phyloP scores from a whole-genome alignment of 2,888 invertebrate species.

The Drosophila siamana region DNA sequence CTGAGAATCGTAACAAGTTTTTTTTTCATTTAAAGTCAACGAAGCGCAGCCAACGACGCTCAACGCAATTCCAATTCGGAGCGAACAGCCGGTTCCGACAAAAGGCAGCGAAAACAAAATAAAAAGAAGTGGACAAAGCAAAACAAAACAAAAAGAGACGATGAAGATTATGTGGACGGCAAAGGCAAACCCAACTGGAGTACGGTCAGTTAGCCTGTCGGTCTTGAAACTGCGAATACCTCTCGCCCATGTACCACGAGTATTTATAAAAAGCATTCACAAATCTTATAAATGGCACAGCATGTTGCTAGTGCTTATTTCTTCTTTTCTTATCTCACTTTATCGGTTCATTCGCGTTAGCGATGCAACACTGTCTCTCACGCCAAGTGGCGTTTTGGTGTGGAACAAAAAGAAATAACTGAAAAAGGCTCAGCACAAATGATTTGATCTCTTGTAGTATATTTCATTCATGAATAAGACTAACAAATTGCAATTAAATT shows the following conservation, averaged over 20 bases:
- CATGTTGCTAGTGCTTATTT: slow-evolving; percentile 56
- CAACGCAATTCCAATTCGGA: slow-evolving; percentile 24
- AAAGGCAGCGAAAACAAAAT: slow-evolving; percentile 16
- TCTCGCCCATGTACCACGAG: slow-evolving; percentile 27
- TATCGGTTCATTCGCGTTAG: slow-evolving; percentile 39
- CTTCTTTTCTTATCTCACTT: slow-evolving; percentile 34
- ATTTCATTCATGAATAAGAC: slow-evolving; percentile 9
- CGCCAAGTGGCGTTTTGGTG: slow-evolving; percentile 21
- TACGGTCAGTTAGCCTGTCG: slow-evolving; percentile 15
- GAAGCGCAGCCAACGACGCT: slow-evolving; percentile 50
- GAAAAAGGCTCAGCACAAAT: slow-evolving; percentile 8
- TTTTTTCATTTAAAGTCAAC: slow-evolving; percentile 76
- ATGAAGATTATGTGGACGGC: slow-evolving; percentile 48
- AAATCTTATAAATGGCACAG: slow-evolving; percentile 79
- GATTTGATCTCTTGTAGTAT: neutral
- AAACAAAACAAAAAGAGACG: neutral
- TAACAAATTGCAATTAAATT: slow-evolving; percentile 10
- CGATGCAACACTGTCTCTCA: slow-evolving; percentile 49
- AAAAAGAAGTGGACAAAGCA: slow-evolving; percentile 1
- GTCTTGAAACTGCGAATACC: slow-evolving; percentile 40
- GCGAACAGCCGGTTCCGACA: slow-evolving; percentile 61
- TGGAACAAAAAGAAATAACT: slow-evolving; percentile 10
- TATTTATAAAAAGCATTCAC: slow-evolving; percentile 75
- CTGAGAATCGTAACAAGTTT: slow-evolving; percentile 75
- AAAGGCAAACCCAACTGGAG: slow-evolving; percentile 33